These are phyloP conservation scores for Drosophila setosimentum DNA, from an alignment of 2,888 invertebrate genomes.

Conservation along the genomic window DNA sequence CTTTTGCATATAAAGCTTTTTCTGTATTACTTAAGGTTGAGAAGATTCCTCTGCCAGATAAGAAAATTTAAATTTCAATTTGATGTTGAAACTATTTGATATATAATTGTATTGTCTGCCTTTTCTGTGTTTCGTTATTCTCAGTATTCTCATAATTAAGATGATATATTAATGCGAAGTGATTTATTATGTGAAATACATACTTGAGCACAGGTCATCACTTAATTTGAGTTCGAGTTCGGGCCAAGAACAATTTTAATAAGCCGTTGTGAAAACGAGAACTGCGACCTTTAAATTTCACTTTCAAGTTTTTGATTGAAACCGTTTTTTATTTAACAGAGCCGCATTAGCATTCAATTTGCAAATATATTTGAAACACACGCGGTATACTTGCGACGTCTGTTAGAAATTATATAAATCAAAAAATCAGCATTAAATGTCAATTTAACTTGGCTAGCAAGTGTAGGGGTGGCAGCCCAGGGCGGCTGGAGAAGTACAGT, in stretches of 20 bases:
- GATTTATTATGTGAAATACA: slow-evolving; percentile 62
- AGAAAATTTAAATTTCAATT: slow-evolving; percentile 8
- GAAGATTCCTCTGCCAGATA: background rate
- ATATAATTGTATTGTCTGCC: background rate
- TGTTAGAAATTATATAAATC: slow-evolving; percentile 29
- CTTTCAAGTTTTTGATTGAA: slow-evolving; percentile 24
- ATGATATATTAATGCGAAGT: slow-evolving; percentile 53
- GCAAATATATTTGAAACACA: slow-evolving; percentile 43
- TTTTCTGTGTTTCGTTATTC: slow-evolving; percentile 2
- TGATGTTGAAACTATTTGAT: slow-evolving; percentile 17
- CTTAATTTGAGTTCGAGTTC: slow-evolving; percentile 28
- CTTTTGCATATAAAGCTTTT: background rate
- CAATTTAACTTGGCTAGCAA: slow-evolving; percentile 26
- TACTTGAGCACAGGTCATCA: slow-evolving; percentile 10
- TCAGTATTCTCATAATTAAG: slow-evolving; percentile 42
- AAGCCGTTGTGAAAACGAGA: slow-evolving; percentile 1
- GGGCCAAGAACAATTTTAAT: slow-evolving; percentile 58
- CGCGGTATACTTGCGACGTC: slow-evolving; percentile 17
- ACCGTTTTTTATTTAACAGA: slow-evolving; percentile 2
- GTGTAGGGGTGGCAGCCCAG: background rate
- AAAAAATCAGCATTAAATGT: slow-evolving; percentile 62
- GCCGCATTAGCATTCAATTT: slow-evolving; percentile 49
- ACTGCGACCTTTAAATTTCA: slow-evolving; percentile 29
- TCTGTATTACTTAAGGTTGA: background rate
- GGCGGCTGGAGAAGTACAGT: background rate